A percentile compares a stretch with the other conserved stretches of the same genome.
These are phyloP conservation scores for Xestia xanthographa DNA, from an alignment of 2,888 invertebrate genomes.

Conservation along the genomic window DNA sequence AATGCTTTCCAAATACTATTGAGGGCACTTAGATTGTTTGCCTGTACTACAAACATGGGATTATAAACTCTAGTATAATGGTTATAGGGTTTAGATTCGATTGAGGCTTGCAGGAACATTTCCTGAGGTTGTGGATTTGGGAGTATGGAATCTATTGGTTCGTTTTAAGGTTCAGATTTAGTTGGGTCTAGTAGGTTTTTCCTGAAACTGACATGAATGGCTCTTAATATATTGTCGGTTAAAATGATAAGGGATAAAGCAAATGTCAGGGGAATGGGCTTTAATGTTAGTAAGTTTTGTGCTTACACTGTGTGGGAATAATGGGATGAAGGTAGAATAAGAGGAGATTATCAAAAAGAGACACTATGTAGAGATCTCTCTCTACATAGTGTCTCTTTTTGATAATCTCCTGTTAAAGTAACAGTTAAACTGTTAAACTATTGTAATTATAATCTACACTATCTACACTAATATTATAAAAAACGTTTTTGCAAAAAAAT, in stretches of 20 bases:
- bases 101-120: background rate
- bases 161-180: slow-evolving; percentile 5
- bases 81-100: slow-evolving; percentile 9
- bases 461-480: too few relatives aligned
- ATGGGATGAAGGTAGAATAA: slow-evolving; percentile 9
- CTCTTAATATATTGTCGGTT: slow-evolving; percentile 62
- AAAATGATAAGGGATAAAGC: slow-evolving; percentile 50
- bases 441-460: too few relatives aligned
- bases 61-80: background rate
- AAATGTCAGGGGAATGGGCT: slow-evolving; percentile 38
- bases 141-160: slow-evolving; percentile 13
- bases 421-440: too few relatives aligned
- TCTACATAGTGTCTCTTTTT: too few relatives aligned
- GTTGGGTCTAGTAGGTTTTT: slow-evolving; percentile 10
- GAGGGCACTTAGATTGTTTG: slow-evolving; percentile 49
- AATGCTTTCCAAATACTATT: slow-evolving; percentile 81
- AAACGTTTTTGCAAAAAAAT: too few relatives aligned
- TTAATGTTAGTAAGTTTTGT: slow-evolving; percentile 29
- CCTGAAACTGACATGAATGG: slow-evolving; percentile 62
- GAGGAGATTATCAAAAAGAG: background rate
- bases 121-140: background rate
- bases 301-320: background rate
- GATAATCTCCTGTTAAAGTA: too few relatives aligned
- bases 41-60: background rate
- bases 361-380: background rate